Base-by-base conservation (phyloP, 2,113 vertebrate genomes). In the Barnardius zonarius region DNA sequence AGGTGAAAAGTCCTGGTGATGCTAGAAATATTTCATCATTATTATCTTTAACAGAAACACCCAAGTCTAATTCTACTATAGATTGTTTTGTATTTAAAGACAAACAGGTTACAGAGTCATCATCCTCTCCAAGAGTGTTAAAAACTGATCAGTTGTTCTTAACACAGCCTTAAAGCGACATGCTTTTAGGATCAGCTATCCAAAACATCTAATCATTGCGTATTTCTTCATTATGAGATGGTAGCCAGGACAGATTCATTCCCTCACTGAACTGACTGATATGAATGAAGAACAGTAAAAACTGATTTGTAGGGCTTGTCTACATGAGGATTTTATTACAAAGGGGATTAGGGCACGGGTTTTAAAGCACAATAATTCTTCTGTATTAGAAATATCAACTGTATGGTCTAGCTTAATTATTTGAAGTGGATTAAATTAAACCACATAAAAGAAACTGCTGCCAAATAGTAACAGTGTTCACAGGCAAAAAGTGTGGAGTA, bases 321-420 rank as follows among this genome's bases (percentile, higher is more conserved):
- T 52, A 62, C 78, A 72, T 6, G 1, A 85, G 78, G 70, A 17
- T 78, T 96, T 90, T 66, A 80, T 74, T 88, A 83, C 59, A 52
- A 10, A 83, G 73, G 4, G 3, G 67, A 88, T 90, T 63, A 90
- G 63, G 79, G 88, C 28, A 83, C 23, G 54, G 76, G 80, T 88
- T 95, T 86, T 63, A 83, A 96, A 91, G 79, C 55, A 93, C 88
- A 88, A 3, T 49, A 59, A 86, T 68, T 81, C 51, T 61, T 86
- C 72, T 61, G 46, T 88, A 77, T 64, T 67, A 68, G 57, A 88
- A 95, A 69, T 69, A 95, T 64, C 75, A 73, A 11, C 75, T 91
- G 22, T 6, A 64, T 8, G 48, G 82, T 5, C 80, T 78, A 75
- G 55, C 64, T 94, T 91, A 63, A 90, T 88, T 93, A 93, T 83